phyloP scores from a whole-genome alignment of 2,113 vertebrate genomes.

The Gopherus flavomarginatus region DNA sequence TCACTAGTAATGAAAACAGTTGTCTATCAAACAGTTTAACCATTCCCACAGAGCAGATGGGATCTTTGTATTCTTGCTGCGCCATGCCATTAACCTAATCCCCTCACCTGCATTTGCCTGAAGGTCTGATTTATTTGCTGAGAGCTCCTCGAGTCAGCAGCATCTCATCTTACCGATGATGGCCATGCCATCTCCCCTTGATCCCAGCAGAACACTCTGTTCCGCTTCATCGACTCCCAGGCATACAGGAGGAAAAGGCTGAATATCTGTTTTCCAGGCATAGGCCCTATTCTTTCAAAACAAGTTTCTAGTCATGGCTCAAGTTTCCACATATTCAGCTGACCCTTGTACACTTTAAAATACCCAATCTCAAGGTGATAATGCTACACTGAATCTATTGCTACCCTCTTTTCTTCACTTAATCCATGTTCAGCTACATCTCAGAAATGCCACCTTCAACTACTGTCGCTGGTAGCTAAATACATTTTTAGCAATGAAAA shows the following conservation, averaged over 20 bases:
- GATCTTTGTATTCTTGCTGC: not conserved
- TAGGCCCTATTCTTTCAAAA: slow-evolving; percentile 41
- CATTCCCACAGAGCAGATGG: not conserved
- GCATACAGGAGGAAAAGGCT: slow-evolving; percentile 30
- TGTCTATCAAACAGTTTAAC: not conserved
- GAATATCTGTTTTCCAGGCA: slow-evolving; percentile 44
- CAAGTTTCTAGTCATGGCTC: slow-evolving; percentile 29
- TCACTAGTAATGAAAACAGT: not conserved
- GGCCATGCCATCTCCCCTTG: slow-evolving; percentile 24
- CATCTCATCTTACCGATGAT: slow-evolving; percentile 57
- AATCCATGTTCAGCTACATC: not conserved
- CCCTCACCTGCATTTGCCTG: not conserved
- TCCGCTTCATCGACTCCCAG: slow-evolving; percentile 45
- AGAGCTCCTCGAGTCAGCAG: slow-evolving; percentile 43
- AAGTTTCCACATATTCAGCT: slow-evolving; percentile 42
- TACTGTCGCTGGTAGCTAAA: not conserved
- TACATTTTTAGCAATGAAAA: not conserved
- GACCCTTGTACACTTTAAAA: not conserved
- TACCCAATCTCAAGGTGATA: slow-evolving; percentile 14
- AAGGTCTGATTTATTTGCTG: slow-evolving; percentile 54
- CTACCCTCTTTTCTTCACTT: not conserved
- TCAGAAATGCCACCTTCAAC: not conserved
- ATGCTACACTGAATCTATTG: not conserved
- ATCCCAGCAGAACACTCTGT: slow-evolving; percentile 58
- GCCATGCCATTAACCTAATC: not conserved